These are phyloP conservation scores for Casuarius casuarius DNA, from an alignment of 2,113 vertebrate genomes.

Conservation along the genomic window DNA sequence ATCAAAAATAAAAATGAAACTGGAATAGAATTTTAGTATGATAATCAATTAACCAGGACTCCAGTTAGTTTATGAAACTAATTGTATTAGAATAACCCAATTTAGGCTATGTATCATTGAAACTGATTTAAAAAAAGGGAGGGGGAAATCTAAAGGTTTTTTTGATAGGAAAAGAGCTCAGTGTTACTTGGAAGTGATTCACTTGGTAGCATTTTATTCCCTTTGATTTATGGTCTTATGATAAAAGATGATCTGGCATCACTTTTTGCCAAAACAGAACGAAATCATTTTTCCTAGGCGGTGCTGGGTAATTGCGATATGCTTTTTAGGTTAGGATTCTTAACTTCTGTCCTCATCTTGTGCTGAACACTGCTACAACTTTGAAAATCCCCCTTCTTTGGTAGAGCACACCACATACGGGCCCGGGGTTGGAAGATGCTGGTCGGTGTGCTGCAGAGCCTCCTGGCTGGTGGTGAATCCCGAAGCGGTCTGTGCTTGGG, in stretches of 20 bases:
- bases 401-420: background rate
- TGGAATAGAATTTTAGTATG: background rate
- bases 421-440: background rate
- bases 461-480: background rate
- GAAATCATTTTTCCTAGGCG: background rate
- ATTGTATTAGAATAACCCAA: background rate
- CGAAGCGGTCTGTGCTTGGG: background rate
- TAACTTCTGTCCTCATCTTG: background rate
- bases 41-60: background rate
- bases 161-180: background rate
- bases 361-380: background rate
- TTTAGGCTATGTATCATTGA: background rate
- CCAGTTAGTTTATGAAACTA: background rate
- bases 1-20: background rate
- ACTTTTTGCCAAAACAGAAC: background rate
- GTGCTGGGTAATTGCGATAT: background rate
- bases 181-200: background rate
- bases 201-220: background rate
- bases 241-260: background rate
- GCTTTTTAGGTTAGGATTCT: background rate
- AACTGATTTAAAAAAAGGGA: background rate
- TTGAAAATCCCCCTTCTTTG: background rate
- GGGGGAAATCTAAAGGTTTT: background rate
- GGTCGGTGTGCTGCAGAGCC: fast-evolving
- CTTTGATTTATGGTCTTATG: background rate